Base-by-base conservation (phyloP, 2,113 vertebrate genomes). In the Macquaria ambigua region DNA sequence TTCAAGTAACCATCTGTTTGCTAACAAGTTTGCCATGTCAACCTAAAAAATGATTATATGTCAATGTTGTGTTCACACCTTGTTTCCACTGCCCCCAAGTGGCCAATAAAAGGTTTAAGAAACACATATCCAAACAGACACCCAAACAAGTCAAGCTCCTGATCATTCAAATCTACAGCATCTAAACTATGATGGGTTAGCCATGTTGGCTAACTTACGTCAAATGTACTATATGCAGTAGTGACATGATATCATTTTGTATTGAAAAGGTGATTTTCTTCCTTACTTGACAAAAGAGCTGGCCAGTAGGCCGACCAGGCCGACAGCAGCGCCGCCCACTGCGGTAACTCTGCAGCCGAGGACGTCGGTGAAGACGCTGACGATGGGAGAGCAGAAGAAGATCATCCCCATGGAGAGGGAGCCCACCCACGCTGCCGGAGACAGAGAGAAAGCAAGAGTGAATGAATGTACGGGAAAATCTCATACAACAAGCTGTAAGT, bases 381-480 rank as follows among this genome's bases (percentile, higher is more conserved):
- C 98, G 66, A 99, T 97, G 4, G 98, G 98, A 61, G 98, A 99
- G 89, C 98, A 99, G 94, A 99, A 97, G 96, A 99, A 99, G 91
- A 99, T 98, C 98, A 99, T 98, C 4, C 98, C 98, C 98, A 99
- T 99, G 46, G 97, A 97, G 50, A 99, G 95, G 48, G 98, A 99
- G 87, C 95, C 95, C 72, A 99, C 98, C 97, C 96, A 98, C 0
- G 98, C 98, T 99, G 96, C 58, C 92, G 88, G 89, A 89, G 67
- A 89, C 8, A 86, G 1, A 78, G 59, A 25, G n/a, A 56, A 18
- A 56, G 55, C 10, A 9, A 39, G 56, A 74, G 34, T 86, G 34
- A 61, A 53, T 63, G 52, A 82, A 37, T 58, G 39, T 74, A 41
- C 23, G 43, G 59, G 23, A 46, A 58, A 11, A 83, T 56, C 21